Evolutionary conservation across 1,140 invertebrate species (phyloP).

Genomic region (Armadillidium nasatum): DNA sequence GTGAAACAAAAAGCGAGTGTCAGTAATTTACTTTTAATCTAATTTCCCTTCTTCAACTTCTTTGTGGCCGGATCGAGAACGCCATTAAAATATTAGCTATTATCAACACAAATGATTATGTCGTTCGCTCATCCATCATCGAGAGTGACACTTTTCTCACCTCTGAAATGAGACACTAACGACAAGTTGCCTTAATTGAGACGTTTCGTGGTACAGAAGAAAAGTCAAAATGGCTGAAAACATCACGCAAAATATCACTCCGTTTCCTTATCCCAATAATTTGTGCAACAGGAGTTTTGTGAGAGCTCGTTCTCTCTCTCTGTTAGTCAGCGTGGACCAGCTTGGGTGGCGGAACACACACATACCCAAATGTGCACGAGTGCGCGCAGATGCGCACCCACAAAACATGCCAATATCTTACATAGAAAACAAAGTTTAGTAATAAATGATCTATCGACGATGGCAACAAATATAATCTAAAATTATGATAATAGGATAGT

Average conservation of each 20-base stretch:
- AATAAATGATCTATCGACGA: too few relatives aligned
- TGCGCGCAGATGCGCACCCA: too few relatives aligned
- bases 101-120: not conserved
- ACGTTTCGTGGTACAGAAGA: not conserved
- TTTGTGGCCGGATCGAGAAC: not conserved
- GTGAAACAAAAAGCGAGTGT: too few relatives aligned
- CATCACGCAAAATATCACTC: not conserved
- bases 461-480: too few relatives aligned
- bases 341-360: conserved; percentile 7
- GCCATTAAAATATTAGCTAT: conserved; percentile 8
- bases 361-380: not conserved
- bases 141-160: conserved; percentile 6
- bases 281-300: not conserved
- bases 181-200: conserved; percentile 4
- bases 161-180: not conserved
- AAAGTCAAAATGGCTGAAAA: not conserved
- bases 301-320: not conserved
- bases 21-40: too few relatives aligned
- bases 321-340: not conserved
- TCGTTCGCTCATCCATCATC: not conserved
- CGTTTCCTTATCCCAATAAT: not conserved
- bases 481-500: too few relatives aligned
- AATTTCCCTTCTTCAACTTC: too few relatives aligned
- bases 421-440: too few relatives aligned
- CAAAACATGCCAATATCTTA: too few relatives aligned